Percentiles rank a stretch among this genome's conserved stretches.
Conservation (phyloP, 2,797 vertebrate genomes). For the Oryzias dopingdopingensis region DNA sequence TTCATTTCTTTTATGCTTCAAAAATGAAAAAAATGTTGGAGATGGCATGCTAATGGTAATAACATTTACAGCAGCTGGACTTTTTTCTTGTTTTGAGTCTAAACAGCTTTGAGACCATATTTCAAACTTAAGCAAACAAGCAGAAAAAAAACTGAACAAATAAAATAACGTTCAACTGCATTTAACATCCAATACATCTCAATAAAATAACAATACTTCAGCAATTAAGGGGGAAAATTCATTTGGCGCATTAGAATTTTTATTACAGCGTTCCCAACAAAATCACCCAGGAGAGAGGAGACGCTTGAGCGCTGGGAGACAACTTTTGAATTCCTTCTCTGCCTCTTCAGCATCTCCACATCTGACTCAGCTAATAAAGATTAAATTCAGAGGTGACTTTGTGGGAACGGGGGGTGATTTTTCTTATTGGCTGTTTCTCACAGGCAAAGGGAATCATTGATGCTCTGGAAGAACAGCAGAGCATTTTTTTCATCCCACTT, state of each 20-base stretch:
- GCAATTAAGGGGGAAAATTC: constrained; percentile 7
- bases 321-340: constrained; percentile 53
- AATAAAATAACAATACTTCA: background rate
- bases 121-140: too few relatives aligned
- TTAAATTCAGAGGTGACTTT: constrained; percentile 70
- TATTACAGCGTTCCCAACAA: constrained; percentile 26
- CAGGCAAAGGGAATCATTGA: constrained; percentile 49
- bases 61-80: too few relatives aligned
- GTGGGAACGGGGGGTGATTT: constrained; percentile 50
- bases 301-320: constrained; percentile 32
- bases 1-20: too few relatives aligned
- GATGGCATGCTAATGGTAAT: too few relatives aligned
- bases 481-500: constrained; percentile 21
- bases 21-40: too few relatives aligned
- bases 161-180: too few relatives aligned
- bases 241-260: constrained; percentile 10
- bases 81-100: too few relatives aligned
- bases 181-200: too few relatives aligned
- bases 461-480: constrained; percentile 42
- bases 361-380: constrained; percentile 74
- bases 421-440: constrained; percentile 46
- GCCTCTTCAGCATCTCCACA: constrained; percentile 70
- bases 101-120: too few relatives aligned
- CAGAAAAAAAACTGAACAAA: too few relatives aligned
- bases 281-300: constrained; percentile 9